Evolutionary conservation across 92 coral and sea anemone genomes (phyloP).

Genomic region (Zoanthus sociatus): DNA sequence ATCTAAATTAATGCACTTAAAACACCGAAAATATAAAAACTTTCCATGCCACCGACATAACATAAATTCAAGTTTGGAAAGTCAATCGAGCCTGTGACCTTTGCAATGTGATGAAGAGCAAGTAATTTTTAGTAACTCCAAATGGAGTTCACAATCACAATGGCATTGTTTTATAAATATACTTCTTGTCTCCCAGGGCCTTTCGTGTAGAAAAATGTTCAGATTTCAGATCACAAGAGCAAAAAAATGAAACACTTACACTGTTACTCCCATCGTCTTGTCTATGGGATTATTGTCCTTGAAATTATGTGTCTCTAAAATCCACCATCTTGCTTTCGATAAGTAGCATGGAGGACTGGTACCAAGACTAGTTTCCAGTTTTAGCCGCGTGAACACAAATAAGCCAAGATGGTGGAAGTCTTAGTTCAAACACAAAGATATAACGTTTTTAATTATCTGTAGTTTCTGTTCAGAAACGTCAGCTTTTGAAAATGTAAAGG

Average conservation of each 20-base stretch:
- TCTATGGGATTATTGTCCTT: neutral
- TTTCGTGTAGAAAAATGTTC: neutral
- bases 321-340: slow-evolving; percentile 48
- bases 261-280: slow-evolving; percentile 43
- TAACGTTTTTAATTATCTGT: neutral
- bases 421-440: neutral
- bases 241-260: slow-evolving; percentile 13
- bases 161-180: too few relatives aligned
- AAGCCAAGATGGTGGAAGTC: neutral
- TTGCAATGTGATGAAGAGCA: too few relatives aligned
- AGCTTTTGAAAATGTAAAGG: neutral
- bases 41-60: too few relatives aligned
- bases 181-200: too few relatives aligned
- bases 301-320: too few relatives aligned
- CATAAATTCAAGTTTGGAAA: too few relatives aligned
- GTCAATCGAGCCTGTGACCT: too few relatives aligned
- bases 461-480: neutral
- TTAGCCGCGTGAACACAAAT: neutral
- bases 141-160: too few relatives aligned
- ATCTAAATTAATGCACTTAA: too few relatives aligned
- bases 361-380: slow-evolving; percentile 13
- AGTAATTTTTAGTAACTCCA: too few relatives aligned
- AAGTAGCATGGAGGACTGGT: neutral
- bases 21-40: too few relatives aligned
- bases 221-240: neutral